Evolutionary conservation across 2,888 invertebrate genomes (phyloP).

Genomic region (Macropis europaea): DNA sequence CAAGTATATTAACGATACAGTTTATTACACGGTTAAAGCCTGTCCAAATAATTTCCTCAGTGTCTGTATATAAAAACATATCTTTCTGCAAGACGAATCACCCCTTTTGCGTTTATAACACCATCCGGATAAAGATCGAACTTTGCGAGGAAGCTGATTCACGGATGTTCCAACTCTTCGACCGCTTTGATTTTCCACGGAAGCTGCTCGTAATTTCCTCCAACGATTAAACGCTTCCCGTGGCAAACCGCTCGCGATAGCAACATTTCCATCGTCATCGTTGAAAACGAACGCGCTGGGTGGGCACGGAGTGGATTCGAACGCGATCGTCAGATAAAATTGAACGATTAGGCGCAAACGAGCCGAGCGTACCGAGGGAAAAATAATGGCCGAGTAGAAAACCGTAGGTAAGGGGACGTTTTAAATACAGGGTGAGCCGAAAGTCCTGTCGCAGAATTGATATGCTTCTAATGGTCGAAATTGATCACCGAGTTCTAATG

Average conservation of each 20-base stretch:
- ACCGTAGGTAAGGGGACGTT: background rate
- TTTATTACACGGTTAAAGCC: too few relatives aligned
- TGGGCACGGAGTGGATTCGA: background rate
- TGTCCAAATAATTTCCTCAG: too few relatives aligned
- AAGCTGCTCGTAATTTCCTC: conserved; percentile 2
- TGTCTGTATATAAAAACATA: too few relatives aligned
- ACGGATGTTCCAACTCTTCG: background rate
- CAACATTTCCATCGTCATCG: conserved; percentile 22
- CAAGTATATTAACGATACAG: too few relatives aligned
- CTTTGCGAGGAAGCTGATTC: too few relatives aligned
- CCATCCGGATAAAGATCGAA: too few relatives aligned
- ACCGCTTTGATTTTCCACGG: conserved; percentile 11
- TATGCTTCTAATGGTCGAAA: too few relatives aligned
- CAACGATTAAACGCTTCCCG: conserved; percentile 38
- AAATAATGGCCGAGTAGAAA: conserved; percentile 5
- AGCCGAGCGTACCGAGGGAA: conserved; percentile 4
- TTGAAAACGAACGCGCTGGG: conserved; percentile 25
- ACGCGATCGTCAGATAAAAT: conserved; percentile 55
- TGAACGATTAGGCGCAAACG: conserved; percentile 49
- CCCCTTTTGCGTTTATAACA: background rate
- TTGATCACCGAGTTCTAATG: too few relatives aligned
- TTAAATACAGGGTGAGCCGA: too few relatives aligned
- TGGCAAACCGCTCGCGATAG: background rate
- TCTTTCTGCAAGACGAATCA: background rate
- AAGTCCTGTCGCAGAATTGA: too few relatives aligned